Percentiles rank a stretch among this genome's conserved stretches.
Conservation (phyloP, 2,797 vertebrate species). For the Chelonia mydas region DNA sequence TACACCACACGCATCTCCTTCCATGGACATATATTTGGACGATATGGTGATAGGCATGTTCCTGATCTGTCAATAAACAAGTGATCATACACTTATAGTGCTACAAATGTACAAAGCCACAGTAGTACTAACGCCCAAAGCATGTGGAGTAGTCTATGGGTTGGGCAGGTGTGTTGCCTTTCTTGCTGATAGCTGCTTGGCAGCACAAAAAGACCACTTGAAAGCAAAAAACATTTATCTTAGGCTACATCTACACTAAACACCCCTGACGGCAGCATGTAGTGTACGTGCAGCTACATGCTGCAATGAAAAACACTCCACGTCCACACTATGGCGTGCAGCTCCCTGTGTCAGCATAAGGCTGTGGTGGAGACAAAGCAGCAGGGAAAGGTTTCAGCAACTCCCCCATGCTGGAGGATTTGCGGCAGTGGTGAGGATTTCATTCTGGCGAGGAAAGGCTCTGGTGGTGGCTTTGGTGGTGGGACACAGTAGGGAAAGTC, state of each 20-base stretch:
- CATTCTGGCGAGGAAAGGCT: neutral
- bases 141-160: neutral
- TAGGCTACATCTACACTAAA: neutral
- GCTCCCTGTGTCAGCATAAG: neutral
- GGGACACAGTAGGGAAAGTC: neutral
- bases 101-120: neutral
- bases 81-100: rapidly evolving
- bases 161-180: neutral
- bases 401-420: neutral
- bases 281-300: neutral
- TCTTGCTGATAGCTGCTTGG: neutral
- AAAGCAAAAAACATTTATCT: neutral
- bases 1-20: neutral
- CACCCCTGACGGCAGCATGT: neutral
- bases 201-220: neutral
- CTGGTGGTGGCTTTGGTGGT: neutral
- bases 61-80: neutral
- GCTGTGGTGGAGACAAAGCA: neutral
- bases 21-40: neutral
- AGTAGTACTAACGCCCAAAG: neutral
- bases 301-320: neutral
- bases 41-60: neutral
- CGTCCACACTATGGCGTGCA: neutral
- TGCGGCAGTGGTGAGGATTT: neutral
- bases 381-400: neutral